Evolutionary conservation across 1,140 invertebrate genomes (phyloP), one percentile per base, ranked within the genome.

Genomic region (Saccostrea cuccullata): DNA sequence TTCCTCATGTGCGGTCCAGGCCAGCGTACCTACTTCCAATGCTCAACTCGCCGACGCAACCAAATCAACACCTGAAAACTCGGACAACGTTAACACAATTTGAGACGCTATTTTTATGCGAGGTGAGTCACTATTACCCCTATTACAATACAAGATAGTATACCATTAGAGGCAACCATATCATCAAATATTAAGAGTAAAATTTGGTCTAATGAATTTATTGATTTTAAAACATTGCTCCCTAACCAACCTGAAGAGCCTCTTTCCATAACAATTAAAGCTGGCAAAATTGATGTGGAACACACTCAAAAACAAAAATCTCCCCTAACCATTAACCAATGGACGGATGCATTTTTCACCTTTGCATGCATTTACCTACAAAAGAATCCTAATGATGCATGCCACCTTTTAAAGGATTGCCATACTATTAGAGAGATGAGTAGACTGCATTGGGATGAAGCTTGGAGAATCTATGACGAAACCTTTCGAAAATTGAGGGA

Each of bases 181-280:
- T 82, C 73, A 82, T n/a, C 9, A n/a, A 82, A 82, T 11, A 40
- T 26, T n/a, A 82, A 82, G 23, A 82, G 4, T 26, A 82, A 82
- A 82, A 82, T 82, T 30, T 26, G 3, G 20, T 82, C 11, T n/a
- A 82, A 82, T 82, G 23, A 82, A 82, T 82, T n/a, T 26, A 40
- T 12, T 26, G 73, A 82, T n/a, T 82, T n/a, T 26, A 36, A 36
- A 36, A 36, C 30, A 36, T 23, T 82, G 23, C 36, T 82, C 15
- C 20, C 73, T 30, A 13, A 82, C 36, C 73, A 26, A 82, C 15
- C 23, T 30, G 73, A 82, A 40, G 73, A 82, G 2, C 73, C n/a
- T 82, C 73, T 26, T 13, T 82, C n/a, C 30, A 82, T 40, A 82
- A 82, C n/a, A 82, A 82, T 82, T 82, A 82, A 5, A 26, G 73